A percentile compares a stretch with the other conserved stretches of the same genome.
These are phyloP conservation scores for Archaeoteleia sp. DNA, from an alignment of 2,888 invertebrate genomes.

Conservation along the genomic window DNA sequence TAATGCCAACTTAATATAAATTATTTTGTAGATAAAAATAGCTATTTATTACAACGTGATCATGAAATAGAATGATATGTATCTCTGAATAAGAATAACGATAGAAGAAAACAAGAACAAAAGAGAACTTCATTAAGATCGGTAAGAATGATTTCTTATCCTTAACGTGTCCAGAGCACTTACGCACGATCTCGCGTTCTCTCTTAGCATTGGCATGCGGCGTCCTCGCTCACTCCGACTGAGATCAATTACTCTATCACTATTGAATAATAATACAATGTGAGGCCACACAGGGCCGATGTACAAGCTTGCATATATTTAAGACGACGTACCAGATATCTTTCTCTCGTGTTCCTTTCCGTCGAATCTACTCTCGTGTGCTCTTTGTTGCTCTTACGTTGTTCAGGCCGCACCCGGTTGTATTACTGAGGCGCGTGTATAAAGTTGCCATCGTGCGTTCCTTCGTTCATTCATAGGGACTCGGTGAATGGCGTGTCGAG, in stretches of 20 bases:
- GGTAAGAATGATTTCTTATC: background rate
- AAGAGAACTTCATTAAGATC: no score
- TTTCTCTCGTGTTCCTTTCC: conserved; percentile 53
- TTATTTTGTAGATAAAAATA: no score
- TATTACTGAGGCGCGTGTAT: conserved; percentile 57
- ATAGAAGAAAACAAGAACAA: no score
- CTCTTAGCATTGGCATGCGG: conserved; percentile 16
- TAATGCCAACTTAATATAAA: no score
- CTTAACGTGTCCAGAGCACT: no score
- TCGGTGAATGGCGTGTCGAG: conserved; percentile 68
- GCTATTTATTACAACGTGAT: no score
- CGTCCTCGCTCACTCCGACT: conserved; percentile 51
- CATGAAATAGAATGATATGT: no score
- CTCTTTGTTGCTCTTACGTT: conserved; percentile 44
- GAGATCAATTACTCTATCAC: conserved; percentile 68
- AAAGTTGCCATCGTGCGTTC: conserved; percentile 63
- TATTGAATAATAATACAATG: conserved; percentile 69
- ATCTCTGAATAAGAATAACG: no score
- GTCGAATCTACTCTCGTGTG: conserved; percentile 47
- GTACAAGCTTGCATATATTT: conserved; percentile 54
- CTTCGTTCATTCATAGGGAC: conserved; percentile 72
- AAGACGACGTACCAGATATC: conserved; percentile 48
- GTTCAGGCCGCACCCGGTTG: conserved; percentile 51
- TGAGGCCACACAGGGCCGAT: conserved; percentile 51
- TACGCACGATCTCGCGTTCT: conserved; percentile 7